A percentile compares a stretch with the other conserved stretches of the same genome.
phyloP scores from a whole-genome alignment of 2,113 vertebrate species.

The Hemibagrus wyckioides region DNA sequence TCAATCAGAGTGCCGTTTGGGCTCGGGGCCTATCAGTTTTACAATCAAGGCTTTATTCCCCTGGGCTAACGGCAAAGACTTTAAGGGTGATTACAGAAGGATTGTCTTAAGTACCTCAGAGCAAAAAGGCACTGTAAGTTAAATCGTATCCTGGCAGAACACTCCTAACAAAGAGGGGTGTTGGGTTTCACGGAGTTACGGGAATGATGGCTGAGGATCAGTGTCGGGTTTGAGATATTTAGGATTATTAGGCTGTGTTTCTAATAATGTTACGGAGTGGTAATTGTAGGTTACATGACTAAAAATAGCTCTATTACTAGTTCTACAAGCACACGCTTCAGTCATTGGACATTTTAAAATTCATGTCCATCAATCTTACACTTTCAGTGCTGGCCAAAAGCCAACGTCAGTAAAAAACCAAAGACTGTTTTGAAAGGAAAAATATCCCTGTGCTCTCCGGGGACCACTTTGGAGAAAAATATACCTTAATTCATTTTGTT shows the following conservation, averaged over 20 bases:
- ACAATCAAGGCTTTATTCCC: slow-evolving; percentile 61
- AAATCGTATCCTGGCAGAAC: slow-evolving; percentile 52
- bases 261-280: slow-evolving; percentile 29
- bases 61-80: slow-evolving; percentile 39
- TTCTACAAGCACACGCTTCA: not conserved
- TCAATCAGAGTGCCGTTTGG: slow-evolving; percentile 54
- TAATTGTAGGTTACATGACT: not conserved
- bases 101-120: slow-evolving; percentile 52
- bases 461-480: not conserved
- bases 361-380: not conserved
- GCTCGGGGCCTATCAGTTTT: slow-evolving; percentile 58
- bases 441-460: not conserved
- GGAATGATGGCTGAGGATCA: slow-evolving; percentile 48
- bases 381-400: not conserved
- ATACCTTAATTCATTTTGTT: not conserved
- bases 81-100: slow-evolving; percentile 52
- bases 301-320: not conserved
- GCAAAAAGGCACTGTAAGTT: slow-evolving; percentile 49
- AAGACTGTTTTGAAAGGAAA: slow-evolving; percentile 6
- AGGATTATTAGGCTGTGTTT: slow-evolving; percentile 36
- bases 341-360: not conserved
- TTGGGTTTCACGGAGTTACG: slow-evolving; percentile 43
- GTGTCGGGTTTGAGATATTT: slow-evolving; percentile 45
- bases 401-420: slow-evolving; percentile 4
- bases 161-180: slow-evolving; percentile 45